Evolutionary conservation across 2,113 vertebrate genomes (phyloP), one percentile per base, ranked within the genome.

Genomic region (Heterotilapia buettikoferi): DNA sequence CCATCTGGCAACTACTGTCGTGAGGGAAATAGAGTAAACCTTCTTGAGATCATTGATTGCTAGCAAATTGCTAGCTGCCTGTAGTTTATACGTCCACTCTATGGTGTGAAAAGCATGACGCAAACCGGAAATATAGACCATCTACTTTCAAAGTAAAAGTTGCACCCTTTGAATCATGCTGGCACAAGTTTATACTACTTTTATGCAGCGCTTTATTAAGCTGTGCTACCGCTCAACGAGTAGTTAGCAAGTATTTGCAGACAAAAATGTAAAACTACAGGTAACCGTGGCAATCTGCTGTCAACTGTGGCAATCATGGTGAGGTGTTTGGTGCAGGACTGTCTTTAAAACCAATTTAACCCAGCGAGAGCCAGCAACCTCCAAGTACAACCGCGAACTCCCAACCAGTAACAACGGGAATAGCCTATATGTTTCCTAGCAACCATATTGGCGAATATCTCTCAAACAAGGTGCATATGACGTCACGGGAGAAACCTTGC

Each of bases 361-460:
- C 21, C 21, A 26, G 40, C 14, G 0, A 0, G 9, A 11, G 4
- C 68, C 40, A 26, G 40, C 14, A 26, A 24, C 40, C 40, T 29
- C 40, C 68, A 73, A 8, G 13, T 18, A 45, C 68, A 43, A 26
- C n/a, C 13, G 0, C 12, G 2, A 43, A 16, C 40, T 73, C 13
- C 40, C 40, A 73, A 45, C 14, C 68, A 26, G 3, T 71, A 38
- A n/a, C 18, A 66, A 38, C 8, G 12, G 21, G 38, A 9, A 24
- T 66, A 66, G 18, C 31, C 31, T 36, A 66, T 26, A 73, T 45
- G 40, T 47, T 29, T 73, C 68, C 1, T 26, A 47, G 40, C 40
- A 73, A 29, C 68, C 2, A 26, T 6, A 43, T 6, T 26, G 13
- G 68, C 1, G 13, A 45, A 45, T 26, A 40, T 14, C 36, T 68